Evolutionary conservation across 2,888 invertebrate genomes (phyloP).

Genomic region (Dasypolia templi): DNA sequence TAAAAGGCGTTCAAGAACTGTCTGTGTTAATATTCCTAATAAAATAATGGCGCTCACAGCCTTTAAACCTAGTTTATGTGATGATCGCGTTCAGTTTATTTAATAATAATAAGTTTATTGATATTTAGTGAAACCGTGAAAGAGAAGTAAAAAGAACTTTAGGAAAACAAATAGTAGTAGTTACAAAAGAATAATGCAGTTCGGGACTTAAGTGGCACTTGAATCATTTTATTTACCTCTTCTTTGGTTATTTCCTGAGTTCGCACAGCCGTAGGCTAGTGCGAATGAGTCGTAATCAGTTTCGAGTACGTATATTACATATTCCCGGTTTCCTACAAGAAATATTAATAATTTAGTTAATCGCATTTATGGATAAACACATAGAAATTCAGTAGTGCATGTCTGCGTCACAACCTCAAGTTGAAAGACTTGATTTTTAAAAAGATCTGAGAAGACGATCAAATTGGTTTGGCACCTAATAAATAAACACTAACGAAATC

Average conservation of each 20-base stretch:
- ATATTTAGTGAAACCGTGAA: no score
- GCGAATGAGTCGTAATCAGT: slow-evolving; percentile 91
- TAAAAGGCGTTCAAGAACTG: no score
- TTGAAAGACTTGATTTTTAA: background rate
- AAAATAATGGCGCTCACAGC: no score
- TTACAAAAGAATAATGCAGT: background rate
- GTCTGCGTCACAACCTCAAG: background rate
- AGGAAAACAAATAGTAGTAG: no score
- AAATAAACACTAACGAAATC: background rate
- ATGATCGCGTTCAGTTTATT: no score
- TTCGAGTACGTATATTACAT: slow-evolving; percentile 58
- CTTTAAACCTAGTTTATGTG: no score
- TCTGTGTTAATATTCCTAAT: no score
- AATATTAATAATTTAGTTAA: background rate
- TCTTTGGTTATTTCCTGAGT: slow-evolving; percentile 80
- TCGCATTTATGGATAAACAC: background rate
- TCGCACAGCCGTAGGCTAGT: slow-evolving; percentile 91
- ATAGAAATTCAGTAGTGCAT: background rate
- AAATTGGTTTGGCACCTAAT: background rate
- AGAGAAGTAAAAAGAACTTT: background rate
- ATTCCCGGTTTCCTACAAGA: slow-evolving; percentile 10
- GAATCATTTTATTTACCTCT: slow-evolving; percentile 74
- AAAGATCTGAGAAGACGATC: no score
- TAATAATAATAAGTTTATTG: no score
- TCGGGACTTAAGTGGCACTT: background rate